These are phyloP conservation scores for Phrynocephalus versicolor DNA, from an alignment of 2,113 vertebrate species.

Conservation along the genomic window DNA sequence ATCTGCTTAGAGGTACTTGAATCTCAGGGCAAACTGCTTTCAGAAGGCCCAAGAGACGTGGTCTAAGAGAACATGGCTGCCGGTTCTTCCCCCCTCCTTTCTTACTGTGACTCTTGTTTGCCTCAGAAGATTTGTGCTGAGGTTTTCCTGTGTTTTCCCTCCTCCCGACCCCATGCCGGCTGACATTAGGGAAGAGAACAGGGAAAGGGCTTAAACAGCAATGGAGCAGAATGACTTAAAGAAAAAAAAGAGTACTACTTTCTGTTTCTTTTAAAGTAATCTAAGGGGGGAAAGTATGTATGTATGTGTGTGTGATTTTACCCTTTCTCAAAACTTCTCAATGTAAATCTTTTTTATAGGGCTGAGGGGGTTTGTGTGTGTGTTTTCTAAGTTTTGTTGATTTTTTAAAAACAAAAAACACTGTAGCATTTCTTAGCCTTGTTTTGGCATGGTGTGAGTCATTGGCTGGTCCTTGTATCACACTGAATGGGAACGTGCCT, in stretches of 20 bases:
- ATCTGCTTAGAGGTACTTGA: not conserved
- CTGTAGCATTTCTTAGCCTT: not conserved
- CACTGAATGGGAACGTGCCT: not conserved
- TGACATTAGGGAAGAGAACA: conserved; percentile 34
- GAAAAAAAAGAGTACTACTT: not conserved
- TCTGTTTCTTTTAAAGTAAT: not conserved
- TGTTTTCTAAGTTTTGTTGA: not conserved
- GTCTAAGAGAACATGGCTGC: not conserved
- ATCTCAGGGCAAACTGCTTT: fast-evolving
- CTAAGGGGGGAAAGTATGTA: not conserved
- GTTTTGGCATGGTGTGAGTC: not conserved
- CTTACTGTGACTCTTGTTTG: fast-evolving
- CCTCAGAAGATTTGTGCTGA: not conserved
- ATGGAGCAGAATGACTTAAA: conserved; percentile 6
- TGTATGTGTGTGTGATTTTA: conserved; percentile 8
- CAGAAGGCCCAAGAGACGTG: not conserved
- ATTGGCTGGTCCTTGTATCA: conserved; percentile 15
- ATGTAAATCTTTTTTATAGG: not conserved
- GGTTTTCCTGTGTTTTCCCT: not conserved
- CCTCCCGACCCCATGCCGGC: conserved; percentile 30
- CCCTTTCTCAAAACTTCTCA: not conserved
- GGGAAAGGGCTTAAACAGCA: conserved; percentile 14
- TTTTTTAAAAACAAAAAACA: not conserved
- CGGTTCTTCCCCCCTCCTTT: not conserved
- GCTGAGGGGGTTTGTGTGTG: not conserved